Percentiles rank a stretch among this genome's conserved stretches.
phyloP scores from a whole-genome alignment of 2,888 invertebrate genomes.

The Taenaris catops region DNA sequence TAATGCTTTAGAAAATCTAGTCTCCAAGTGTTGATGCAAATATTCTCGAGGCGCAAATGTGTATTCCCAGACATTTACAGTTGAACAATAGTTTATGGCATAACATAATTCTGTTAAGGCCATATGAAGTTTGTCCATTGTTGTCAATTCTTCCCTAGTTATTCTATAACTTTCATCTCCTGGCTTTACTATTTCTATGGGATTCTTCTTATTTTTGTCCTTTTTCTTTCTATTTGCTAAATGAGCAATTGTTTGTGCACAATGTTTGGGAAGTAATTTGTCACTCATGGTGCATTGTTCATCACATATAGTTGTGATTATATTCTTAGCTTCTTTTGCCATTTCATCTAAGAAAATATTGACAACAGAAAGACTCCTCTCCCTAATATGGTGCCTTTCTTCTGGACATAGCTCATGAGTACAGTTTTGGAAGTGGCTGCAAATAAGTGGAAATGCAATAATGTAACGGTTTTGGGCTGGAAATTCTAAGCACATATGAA shows the following conservation, averaged over 20 bases:
- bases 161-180: conserved; percentile 98
- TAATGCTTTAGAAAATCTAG: conserved; percentile 92
- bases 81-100: conserved; percentile 97
- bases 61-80: conserved; percentile 99
- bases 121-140: conserved; percentile 99
- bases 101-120: conserved; percentile 98
- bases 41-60: conserved; percentile 99
- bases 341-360: conserved; percentile 99
- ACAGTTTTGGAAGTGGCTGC: conserved; percentile 98
- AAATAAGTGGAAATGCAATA: conserved; percentile 98
- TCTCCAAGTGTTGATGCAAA: conserved; percentile 97
- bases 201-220: conserved; percentile 93
- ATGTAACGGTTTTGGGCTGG: conserved; percentile 99
- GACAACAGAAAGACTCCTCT: conserved; percentile 96
- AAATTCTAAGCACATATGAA: conserved; percentile 99
- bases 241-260: conserved; percentile 93
- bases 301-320: conserved; percentile 98
- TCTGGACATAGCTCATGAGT: conserved; percentile 99
- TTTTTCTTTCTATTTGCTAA: conserved; percentile 94
- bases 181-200: conserved; percentile 92
- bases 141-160: conserved; percentile 96
- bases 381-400: conserved; percentile 97
- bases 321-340: conserved; percentile 99
- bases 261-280: conserved; percentile 96
- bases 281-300: conserved; percentile 99